These are phyloP conservation scores for Saccostrea cuccullata DNA, from an alignment of 1,140 invertebrate genomes.

Conservation along the genomic window DNA sequence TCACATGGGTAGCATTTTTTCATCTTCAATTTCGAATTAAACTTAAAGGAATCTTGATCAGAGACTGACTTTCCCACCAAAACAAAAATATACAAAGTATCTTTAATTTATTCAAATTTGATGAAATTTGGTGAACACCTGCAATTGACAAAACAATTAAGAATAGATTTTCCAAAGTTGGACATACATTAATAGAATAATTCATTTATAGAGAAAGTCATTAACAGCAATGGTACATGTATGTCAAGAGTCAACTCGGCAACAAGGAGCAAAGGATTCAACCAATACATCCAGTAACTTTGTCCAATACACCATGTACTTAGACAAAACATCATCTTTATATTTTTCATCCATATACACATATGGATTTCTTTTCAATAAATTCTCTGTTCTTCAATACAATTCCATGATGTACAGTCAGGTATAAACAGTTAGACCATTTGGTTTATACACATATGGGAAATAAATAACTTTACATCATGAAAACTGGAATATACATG, in stretches of 20 bases:
- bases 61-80: neutral
- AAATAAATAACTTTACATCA: neutral
- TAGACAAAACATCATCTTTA: neutral
- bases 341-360: neutral
- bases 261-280: too few relatives aligned
- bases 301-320: neutral
- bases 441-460: too few relatives aligned
- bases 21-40: too few relatives aligned
- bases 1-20: too few relatives aligned
- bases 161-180: neutral
- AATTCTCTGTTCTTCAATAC: neutral
- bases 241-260: neutral
- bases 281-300: too few relatives aligned
- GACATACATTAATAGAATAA: neutral
- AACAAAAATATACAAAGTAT: neutral
- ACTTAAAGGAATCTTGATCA: too few relatives aligned
- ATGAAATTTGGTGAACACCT: slow-evolving; percentile 1
- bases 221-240: neutral
- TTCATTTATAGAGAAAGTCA: neutral
- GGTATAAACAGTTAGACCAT: too few relatives aligned
- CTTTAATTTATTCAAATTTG: slow-evolving; percentile 15
- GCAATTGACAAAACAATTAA: neutral
- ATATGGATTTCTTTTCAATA: neutral
- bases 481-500: slow-evolving; percentile 13
- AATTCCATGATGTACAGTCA: neutral